Evolutionary conservation across 2,113 vertebrate genomes (phyloP).

Genomic region (Pyxicephalus adspersus): DNA sequence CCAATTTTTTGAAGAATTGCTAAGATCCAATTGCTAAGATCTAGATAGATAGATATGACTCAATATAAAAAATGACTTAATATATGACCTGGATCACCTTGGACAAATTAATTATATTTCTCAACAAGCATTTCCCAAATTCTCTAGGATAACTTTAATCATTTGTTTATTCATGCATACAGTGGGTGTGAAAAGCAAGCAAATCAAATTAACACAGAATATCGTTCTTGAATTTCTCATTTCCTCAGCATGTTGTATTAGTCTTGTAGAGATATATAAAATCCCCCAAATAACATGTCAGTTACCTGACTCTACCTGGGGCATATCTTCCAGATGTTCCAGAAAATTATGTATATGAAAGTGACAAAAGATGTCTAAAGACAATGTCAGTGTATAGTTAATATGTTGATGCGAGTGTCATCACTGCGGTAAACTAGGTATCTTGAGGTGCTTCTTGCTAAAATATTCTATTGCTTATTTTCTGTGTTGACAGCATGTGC

Average conservation of each 20-base stretch:
- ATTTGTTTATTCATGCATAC: constrained; percentile 21
- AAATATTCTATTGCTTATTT: constrained; percentile 11
- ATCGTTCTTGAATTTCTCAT: background rate
- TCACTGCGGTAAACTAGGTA: background rate
- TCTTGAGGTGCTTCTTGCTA: background rate
- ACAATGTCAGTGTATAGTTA: background rate
- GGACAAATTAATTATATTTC: background rate
- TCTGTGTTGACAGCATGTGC: constrained; percentile 10
- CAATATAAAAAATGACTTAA: too few species aligned
- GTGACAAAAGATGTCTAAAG: background rate
- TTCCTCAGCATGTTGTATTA: background rate
- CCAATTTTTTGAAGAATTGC: too few species aligned
- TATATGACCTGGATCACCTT: constrained; percentile 32
- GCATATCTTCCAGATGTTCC: background rate
- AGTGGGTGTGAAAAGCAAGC: constrained; percentile 32
- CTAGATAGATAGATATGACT: too few species aligned
- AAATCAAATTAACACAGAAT: constrained; percentile 33
- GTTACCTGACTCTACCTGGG: background rate
- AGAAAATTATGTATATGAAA: background rate
- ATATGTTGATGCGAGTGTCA: background rate
- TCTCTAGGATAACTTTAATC: constrained; percentile 24
- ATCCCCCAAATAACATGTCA: background rate
- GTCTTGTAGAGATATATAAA: background rate
- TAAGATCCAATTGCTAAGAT: too few species aligned
- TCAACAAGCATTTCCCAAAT: constrained; percentile 1